These are phyloP conservation scores for Anas platyrhynchos DNA, from an alignment of 2,113 vertebrate species.

Conservation along the genomic window DNA sequence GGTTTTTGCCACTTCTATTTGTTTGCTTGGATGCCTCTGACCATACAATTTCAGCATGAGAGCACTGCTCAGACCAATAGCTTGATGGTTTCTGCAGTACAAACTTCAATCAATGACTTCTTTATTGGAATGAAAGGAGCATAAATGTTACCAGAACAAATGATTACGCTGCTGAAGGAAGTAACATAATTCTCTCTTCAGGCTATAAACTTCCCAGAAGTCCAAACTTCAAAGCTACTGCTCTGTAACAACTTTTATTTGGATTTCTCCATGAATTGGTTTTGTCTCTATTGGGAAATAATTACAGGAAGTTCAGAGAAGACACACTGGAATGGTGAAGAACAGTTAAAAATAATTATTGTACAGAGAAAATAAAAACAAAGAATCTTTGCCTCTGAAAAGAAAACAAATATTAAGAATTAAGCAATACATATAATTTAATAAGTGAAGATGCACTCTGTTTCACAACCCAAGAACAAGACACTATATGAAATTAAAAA, in stretches of 20 bases:
- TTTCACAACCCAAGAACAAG: not conserved
- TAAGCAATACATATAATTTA: not conserved
- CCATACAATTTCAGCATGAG: not conserved
- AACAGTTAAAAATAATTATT: not conserved
- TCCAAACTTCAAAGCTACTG: not conserved
- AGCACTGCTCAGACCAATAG: not conserved
- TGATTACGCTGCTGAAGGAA: not conserved
- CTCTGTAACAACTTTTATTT: not conserved
- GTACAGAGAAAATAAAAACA: not conserved
- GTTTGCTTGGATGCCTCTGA: not conserved
- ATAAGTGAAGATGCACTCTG: not conserved
- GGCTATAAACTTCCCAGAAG: not conserved
- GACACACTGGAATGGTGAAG: not conserved
- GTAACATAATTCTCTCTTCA: not conserved
- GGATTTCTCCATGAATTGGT: not conserved
- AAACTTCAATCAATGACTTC: not conserved
- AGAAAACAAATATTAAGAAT: not conserved
- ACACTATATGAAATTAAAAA: not conserved
- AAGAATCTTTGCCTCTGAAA: not conserved
- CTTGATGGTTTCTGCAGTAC: not conserved
- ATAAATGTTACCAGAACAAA: not conserved
- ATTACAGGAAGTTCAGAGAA: not conserved
- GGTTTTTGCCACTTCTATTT: not conserved
- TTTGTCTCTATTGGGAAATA: not conserved
- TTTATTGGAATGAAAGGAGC: not conserved